Evolutionary conservation across 1,140 invertebrate species (phyloP), one percentile per base, ranked within the genome.

Genomic region (Eriocheir sinensis): DNA sequence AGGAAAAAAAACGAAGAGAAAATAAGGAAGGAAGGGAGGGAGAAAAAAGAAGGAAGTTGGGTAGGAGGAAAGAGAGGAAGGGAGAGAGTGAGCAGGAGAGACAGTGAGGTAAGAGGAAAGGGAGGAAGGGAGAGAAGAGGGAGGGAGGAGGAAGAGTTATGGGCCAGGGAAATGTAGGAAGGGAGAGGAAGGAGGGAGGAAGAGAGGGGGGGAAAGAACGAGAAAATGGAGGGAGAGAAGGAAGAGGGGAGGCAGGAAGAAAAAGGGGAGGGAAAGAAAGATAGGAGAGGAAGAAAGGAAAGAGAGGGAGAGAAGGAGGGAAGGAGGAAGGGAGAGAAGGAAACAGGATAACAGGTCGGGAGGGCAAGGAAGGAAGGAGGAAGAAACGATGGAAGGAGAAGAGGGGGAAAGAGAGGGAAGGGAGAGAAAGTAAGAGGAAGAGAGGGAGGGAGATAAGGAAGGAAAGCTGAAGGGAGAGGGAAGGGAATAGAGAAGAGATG

Each of bases 301-400:
- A 83, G 80, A 83, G 6, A 27, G 80, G n/a, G 60, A 72, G 60
- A 72, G 60, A 72, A n/a, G n/a, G 60, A 72, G 60, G n/a, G 60
- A 72, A n/a, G n/a, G 60, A n/a, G n/a, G n/a, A 72, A 15, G n/a
- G n/a, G 15, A n/a, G n/a, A 15, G n/a, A 15, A 15, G n/a, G 60
- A n/a, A 72, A 15, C 12, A 12, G n/a, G n/a, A 72, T 72, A 15
- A 72, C n/a, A 15, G 60, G 15, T 15, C 12, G 60, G n/a, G 12
- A n/a, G 60, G n/a, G 60, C 12, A n/a, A 72, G 60, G n/a, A n/a
- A n/a, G n/a, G n/a, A 72, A 72, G 12, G n/a, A 72, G 60, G 60
- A 72, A n/a, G 12, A 72, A n/a, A n/a, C 15, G 15, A 72, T 15
- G n/a, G n/a, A n/a, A 72, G n/a, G 60, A n/a, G n/a, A 15, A 72